Evolutionary conservation across 2,797 vertebrate species (phyloP).

Genomic region (Acanthis flammea): DNA sequence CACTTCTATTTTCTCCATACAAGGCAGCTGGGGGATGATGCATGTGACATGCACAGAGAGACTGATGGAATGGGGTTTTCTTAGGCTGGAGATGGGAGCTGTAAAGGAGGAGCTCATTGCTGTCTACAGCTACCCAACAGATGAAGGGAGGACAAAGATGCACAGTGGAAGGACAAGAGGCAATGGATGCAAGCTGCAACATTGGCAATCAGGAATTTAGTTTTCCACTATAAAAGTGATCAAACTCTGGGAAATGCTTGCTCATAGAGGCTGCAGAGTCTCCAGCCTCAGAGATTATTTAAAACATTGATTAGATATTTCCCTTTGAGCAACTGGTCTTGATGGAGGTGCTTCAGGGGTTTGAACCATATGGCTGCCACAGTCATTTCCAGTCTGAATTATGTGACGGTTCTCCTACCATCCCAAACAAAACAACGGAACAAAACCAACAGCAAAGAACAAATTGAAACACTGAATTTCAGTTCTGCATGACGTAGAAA

Average conservation of each 20-base stretch:
- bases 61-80: background rate
- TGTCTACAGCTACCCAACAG: background rate
- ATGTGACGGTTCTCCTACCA: background rate
- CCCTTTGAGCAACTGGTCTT: background rate
- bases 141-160: background rate
- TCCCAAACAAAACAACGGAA: background rate
- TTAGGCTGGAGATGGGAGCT: background rate
- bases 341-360: background rate
- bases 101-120: background rate
- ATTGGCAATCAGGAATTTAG: background rate
- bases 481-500: background rate
- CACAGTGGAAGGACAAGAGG: background rate
- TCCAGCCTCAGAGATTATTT: background rate
- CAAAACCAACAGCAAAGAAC: background rate
- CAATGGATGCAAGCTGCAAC: background rate
- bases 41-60: accelerated
- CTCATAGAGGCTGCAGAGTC: background rate
- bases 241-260: background rate
- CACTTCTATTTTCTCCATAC: background rate
- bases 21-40: background rate
- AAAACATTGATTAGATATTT: background rate
- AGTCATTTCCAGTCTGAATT: background rate
- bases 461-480: background rate
- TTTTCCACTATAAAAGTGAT: background rate
- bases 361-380: background rate